Conservation (phyloP, 1,140 invertebrate genomes). For the Ceratina australensis region DNA sequence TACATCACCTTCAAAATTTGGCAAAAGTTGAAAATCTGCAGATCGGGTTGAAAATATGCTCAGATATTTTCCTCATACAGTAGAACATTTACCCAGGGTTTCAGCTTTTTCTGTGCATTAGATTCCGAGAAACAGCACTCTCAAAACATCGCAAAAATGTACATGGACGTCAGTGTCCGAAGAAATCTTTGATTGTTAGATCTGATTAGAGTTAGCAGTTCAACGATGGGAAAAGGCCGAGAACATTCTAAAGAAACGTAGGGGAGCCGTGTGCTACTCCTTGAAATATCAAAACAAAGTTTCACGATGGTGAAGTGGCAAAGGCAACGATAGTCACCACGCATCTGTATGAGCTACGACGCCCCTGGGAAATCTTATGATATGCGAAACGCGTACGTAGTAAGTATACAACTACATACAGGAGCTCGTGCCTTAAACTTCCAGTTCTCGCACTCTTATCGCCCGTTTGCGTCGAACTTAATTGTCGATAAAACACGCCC, state of each 20-base stretch:
- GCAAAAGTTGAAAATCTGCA: no score
- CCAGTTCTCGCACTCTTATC: constrained; percentile 46
- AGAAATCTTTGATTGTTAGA: neutral
- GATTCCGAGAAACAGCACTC: no score
- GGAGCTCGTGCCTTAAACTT: constrained; percentile 36
- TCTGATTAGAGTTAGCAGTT: constrained; percentile 2
- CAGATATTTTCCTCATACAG: no score
- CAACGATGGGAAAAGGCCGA: neutral
- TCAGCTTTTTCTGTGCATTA: no score
- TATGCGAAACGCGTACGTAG: constrained; percentile 52
- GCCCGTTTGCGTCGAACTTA: constrained; percentile 49
- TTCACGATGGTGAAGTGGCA: neutral
- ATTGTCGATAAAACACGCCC: constrained; percentile 44
- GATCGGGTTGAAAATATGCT: no score
- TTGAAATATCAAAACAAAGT: constrained; percentile 55
- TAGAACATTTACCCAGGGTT: no score
- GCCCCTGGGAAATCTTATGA: constrained; percentile 77
- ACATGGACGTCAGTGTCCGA: no score
- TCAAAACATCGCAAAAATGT: no score
- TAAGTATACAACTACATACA: neutral
- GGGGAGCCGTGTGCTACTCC: neutral
- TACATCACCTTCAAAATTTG: no score
- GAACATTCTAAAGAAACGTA: neutral
- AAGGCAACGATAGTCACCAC: constrained; percentile 51
- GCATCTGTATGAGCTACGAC: constrained; percentile 70